Conservation (phyloP, 2,113 vertebrate genomes). For the Columbina picui region DNA sequence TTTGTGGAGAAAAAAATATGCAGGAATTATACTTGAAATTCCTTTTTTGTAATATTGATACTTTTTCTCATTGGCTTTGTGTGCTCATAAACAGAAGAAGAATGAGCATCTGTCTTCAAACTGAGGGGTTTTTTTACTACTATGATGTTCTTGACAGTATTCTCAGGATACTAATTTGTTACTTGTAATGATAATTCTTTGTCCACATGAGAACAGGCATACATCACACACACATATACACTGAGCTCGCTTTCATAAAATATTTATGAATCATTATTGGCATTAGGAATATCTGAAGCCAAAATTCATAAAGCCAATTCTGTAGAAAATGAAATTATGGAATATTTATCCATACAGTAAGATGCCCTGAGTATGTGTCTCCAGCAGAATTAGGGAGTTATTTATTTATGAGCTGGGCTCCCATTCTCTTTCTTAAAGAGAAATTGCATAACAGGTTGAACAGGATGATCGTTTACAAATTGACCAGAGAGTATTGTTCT, state of each 20-base stretch:
- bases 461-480: constrained; percentile 59
- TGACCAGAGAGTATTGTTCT: constrained; percentile 56
- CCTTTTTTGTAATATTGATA: not conserved
- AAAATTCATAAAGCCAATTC: constrained; percentile 54
- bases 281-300: constrained; percentile 45
- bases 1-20: not conserved
- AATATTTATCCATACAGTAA: constrained; percentile 55
- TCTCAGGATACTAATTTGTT: constrained; percentile 50
- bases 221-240: not conserved
- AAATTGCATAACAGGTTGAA: constrained; percentile 33
- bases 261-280: constrained; percentile 56
- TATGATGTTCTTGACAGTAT: not conserved
- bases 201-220: constrained; percentile 3
- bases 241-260: not conserved
- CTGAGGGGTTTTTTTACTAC: not conserved
- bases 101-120: not conserved
- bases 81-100: not conserved
- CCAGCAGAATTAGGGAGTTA: constrained; percentile 48
- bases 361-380: constrained; percentile 18
- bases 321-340: constrained; percentile 61
- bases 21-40: not conserved
- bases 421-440: constrained; percentile 46
- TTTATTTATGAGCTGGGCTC: constrained; percentile 59
- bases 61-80: not conserved
- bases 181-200: constrained; percentile 32